Conservation (phyloP, 2,113 vertebrate genomes). For the Petrocephalus zakoni region DNA sequence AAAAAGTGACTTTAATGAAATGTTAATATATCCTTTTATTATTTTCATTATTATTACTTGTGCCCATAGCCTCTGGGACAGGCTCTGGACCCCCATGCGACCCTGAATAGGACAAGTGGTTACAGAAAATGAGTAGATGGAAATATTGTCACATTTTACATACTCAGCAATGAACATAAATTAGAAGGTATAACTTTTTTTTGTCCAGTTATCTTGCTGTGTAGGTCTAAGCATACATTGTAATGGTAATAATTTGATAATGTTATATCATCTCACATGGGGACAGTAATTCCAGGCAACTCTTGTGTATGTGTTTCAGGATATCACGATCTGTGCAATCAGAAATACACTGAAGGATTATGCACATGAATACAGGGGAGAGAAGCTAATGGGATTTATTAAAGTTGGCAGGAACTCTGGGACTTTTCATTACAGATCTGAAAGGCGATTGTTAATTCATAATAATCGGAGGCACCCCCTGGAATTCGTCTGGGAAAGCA, state of each 20-base stretch:
- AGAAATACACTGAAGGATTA: constrained; percentile 1
- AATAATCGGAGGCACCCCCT: constrained; percentile 10
- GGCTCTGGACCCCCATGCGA: not conserved
- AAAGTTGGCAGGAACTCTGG: constrained; percentile 8
- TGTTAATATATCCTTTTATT: not conserved
- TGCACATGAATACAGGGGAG: not conserved
- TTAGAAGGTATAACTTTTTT: not conserved
- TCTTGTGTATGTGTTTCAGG: not conserved
- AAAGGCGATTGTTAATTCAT: constrained; percentile 8
- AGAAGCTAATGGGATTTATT: constrained; percentile 3
- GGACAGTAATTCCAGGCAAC: not conserved
- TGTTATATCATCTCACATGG: not conserved
- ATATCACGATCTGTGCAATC: not conserved
- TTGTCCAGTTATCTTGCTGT: not conserved
- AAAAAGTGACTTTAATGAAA: not conserved
- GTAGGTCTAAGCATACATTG: not conserved
- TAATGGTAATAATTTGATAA: not conserved
- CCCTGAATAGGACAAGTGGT: not conserved
- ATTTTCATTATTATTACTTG: not conserved
- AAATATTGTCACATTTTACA: not conserved
- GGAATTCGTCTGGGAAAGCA: not conserved
- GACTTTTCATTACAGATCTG: constrained; percentile 10
- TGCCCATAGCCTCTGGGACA: not conserved
- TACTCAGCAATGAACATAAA: not conserved
- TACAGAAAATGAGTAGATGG: not conserved